A percentile compares a stretch with the other conserved stretches of the same genome.
These are phyloP conservation scores for Lycaon pictus DNA, from an alignment of 2,113 vertebrate species.

Conservation along the genomic window DNA sequence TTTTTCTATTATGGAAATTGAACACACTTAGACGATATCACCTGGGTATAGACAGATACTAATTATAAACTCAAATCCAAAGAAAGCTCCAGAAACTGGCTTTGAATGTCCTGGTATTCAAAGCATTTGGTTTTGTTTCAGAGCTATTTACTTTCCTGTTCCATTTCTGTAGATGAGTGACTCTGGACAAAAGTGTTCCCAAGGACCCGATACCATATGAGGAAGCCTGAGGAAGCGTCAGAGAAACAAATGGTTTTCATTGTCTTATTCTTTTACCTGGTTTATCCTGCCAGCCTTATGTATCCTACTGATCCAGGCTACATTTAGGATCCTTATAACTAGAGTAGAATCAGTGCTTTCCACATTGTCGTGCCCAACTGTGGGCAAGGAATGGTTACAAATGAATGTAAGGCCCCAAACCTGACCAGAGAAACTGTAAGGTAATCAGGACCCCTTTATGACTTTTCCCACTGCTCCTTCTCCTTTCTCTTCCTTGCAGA, in stretches of 20 bases:
- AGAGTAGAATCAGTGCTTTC: neutral
- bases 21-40: neutral
- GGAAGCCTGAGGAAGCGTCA: neutral
- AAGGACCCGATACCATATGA: neutral
- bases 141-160: neutral
- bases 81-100: neutral
- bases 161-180: neutral
- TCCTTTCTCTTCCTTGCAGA: neutral
- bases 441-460: neutral
- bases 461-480: neutral
- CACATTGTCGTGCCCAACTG: neutral
- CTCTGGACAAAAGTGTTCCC: neutral
- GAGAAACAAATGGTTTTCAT: neutral
- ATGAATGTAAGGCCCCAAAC: neutral
- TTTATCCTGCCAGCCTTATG: neutral
- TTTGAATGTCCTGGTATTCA: neutral
- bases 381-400: neutral
- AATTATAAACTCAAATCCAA: conserved; percentile 15
- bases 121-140: neutral
- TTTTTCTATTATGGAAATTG: neutral
- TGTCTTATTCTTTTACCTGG: neutral
- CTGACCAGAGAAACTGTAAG: neutral
- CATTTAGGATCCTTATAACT: neutral
- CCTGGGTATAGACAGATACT: neutral
- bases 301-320: neutral